These are phyloP conservation scores for Danaus melanippus DNA, from an alignment of 1,140 invertebrate species.

Conservation along the genomic window DNA sequence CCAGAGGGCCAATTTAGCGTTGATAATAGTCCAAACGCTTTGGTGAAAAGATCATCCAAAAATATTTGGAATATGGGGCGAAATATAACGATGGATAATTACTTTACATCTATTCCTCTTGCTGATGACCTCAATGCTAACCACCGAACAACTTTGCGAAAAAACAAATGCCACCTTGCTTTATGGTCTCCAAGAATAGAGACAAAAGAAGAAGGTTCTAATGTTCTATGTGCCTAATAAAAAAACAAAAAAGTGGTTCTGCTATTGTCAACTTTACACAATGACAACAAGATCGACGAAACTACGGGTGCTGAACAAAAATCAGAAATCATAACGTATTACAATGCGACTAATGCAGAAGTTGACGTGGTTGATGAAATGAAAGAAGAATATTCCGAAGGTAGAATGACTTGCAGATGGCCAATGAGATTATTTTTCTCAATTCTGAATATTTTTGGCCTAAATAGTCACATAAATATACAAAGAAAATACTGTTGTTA, in stretches of 20 bases:
- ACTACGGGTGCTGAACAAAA: not conserved
- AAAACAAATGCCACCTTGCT: too few species aligned
- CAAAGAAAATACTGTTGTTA: conserved; percentile 6
- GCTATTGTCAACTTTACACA: not conserved
- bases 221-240: conserved; percentile 2
- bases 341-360: not conserved
- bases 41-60: too few species aligned
- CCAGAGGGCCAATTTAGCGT: too few species aligned
- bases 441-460: conserved; percentile 14
- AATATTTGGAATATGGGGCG: too few species aligned
- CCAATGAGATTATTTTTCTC: conserved; percentile 22
- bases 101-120: too few species aligned
- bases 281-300: not conserved
- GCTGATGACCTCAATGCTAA: too few species aligned
- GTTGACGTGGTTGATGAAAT: conserved; percentile 17
- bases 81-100: too few species aligned
- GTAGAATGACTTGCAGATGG: conserved; percentile 17
- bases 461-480: too few species aligned
- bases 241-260: conserved; percentile 2
- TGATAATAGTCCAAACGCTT: too few species aligned
- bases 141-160: too few species aligned
- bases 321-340: conserved; percentile 2
- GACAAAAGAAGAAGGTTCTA: conserved; percentile 7
- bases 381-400: conserved; percentile 12
- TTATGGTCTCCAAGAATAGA: too few species aligned